Evolutionary conservation across 2,888 invertebrate species (phyloP), one percentile per base, ranked within the genome.

Genomic region (Stenodema calcarata): DNA sequence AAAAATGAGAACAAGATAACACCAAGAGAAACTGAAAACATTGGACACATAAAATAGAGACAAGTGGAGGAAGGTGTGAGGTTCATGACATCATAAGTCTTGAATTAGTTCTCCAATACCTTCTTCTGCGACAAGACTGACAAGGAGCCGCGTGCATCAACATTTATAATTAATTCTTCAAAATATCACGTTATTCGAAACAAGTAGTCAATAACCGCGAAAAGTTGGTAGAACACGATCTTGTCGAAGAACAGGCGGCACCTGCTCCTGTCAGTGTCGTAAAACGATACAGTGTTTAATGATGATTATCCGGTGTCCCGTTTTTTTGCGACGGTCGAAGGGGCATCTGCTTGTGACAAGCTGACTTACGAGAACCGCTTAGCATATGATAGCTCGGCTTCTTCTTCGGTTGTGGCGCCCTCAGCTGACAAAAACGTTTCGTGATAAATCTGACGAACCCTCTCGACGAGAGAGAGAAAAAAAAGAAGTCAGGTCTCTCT

Each of bases 281-380:
- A 75, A 18, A 78, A 2, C 78, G 18, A 44, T 78, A 78, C 16
- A 42, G 23, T 78, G 78, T 78, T 78, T 78, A 78, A 78, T 78
- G 78, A 78, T 44, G 78, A 78, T 44, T 78, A 44, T 78, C 78
- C 35, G 73, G 12, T 35, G 73, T 35, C 27, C 44, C 27, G 23
- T 16, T 78, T 78, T n/a, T 23, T 78, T 44, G 78, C 78, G 44
- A 6, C 44, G 78, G 78, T 23, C 78, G 78, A 41, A 18, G 42
- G 35, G 44, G 44, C 12, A 14, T 35, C 30, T 41, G 78, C 44
- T 78, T 23, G 11, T 80, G 80, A 80, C 80, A 80, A 50, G 80
- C 50, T 80, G 80, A 80, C 80, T 80, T 80, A 80, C 54, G 80
- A 80, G 80, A 16, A 7, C 54, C 80, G 50, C 80, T 80, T 80